phyloP scores from a whole-genome alignment of 2,888 invertebrate species.

The Cantharis rufa region DNA sequence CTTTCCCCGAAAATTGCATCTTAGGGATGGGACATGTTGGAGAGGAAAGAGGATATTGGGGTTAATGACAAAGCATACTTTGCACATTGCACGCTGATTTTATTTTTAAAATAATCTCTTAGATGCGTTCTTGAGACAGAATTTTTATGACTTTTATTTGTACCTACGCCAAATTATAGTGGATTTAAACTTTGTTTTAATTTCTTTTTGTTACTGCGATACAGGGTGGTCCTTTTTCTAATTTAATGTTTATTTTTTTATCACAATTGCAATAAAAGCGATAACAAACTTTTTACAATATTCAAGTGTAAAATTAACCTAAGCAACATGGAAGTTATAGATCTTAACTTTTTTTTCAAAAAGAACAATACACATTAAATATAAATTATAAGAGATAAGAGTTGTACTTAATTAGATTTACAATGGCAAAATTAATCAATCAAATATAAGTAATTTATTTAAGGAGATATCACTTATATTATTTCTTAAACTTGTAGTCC shows the following conservation, averaged over 20 bases:
- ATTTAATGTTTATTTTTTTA: background rate
- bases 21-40: conserved; percentile 17
- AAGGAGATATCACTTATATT: background rate
- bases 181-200: background rate
- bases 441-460: background rate
- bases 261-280: background rate
- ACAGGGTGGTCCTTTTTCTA: background rate
- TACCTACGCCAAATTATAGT: background rate
- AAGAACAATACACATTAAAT: background rate
- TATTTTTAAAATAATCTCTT: conserved; percentile 34
- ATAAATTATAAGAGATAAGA: background rate
- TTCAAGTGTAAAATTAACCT: background rate
- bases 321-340: background rate
- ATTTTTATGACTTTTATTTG: background rate
- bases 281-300: background rate
- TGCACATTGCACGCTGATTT: conserved; percentile 30
- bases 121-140: background rate
- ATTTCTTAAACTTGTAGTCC: background rate
- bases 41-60: conserved; percentile 29
- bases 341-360: background rate
- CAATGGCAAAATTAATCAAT: conserved; percentile 4
- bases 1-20: conserved; percentile 35
- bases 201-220: background rate
- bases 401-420: conserved; percentile 4
- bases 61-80: conserved; percentile 35